Base-by-base conservation (phyloP, 2,888 invertebrate genomes). In the Ormyrus nitidulus region DNA sequence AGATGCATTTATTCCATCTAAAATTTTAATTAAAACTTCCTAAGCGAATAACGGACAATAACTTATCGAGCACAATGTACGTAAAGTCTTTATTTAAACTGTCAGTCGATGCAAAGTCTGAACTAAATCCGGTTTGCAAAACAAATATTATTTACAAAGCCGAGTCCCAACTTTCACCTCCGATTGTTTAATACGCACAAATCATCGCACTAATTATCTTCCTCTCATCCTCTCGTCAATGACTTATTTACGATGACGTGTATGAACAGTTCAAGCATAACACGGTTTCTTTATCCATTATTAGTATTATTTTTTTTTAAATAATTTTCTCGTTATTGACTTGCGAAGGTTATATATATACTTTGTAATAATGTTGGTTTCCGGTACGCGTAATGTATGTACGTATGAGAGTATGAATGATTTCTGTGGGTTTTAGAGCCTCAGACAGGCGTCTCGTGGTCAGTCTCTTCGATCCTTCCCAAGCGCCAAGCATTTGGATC, bases 381-480 rank as follows among this genome's bases (percentile, higher is more conserved):
- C 11, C n/a, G 46, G 44, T 51, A 59, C 51, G 58, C 13, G 13
- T 59, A 34, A 11, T 48, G 56, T 62, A 56, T 10, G 59, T 65
- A 48, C n/a, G 58, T 64, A 51, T 58, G 56, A n/a, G 11, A 59
- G 19, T 11, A 53, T 58, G 53, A 7, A 53, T 73, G 49, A 54
- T 54, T 51, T 70, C 11, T n/a, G 53, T 76, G n/a, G 34, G 48
- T n/a, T 81, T 73, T 53, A 34, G 34, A 70, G 34, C 48, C 65
- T 95, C 93, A 95, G 90, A 95, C 95, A 84, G 95, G 94, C 90
- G 95, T 95, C 91, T 95, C 95, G 89, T 95, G 95, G 88, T 95
- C 95, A 84, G 94, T 93, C 92, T 95, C 95, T 91, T 95, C 95
- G 91, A 95, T 95, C 88, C 95, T 93, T 84, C 95, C 95, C 86